Conservation (phyloP, 2,888 invertebrate species). For the Drosophila anomalata region DNA sequence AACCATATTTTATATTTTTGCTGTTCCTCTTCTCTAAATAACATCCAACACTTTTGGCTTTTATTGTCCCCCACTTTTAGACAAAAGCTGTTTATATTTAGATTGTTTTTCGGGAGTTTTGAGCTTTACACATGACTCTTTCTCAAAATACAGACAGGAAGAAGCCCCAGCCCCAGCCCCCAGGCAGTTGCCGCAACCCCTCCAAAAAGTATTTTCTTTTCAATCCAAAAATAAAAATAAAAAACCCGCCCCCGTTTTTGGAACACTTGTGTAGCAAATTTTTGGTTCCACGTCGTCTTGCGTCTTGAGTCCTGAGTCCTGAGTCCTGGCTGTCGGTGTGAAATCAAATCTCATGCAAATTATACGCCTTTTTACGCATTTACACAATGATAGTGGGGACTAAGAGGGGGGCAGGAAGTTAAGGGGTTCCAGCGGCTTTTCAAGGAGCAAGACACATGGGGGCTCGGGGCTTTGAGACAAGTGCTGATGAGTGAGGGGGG, state of each 20-base stretch:
- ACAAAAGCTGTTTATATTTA: conserved; percentile 2
- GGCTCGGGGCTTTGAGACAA: conserved; percentile 13
- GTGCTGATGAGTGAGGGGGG: conserved; percentile 34
- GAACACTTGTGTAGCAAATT: conserved; percentile 18
- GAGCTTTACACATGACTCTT: conserved; percentile 4
- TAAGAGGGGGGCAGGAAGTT: not conserved
- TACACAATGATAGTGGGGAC: conserved; percentile 49
- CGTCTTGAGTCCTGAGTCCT: not conserved
- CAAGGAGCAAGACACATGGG: not conserved
- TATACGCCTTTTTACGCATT: conserved; percentile 75
- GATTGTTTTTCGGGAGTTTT: conserved; percentile 1
- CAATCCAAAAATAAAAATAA: not conserved
- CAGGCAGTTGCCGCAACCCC: not conserved
- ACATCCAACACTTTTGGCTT: not conserved
- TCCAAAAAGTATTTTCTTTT: conserved; percentile 1
- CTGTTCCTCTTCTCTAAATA: too few species aligned
- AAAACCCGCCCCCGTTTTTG: not conserved
- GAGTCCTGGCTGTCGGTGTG: conserved; percentile 41
- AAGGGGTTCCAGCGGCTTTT: not conserved
- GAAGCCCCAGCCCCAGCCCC: not conserved
- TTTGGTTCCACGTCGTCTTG: conserved; percentile 12
- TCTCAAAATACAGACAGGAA: not conserved
- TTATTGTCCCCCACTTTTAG: not conserved
- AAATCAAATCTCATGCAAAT: conserved; percentile 76
- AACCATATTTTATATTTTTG: too few species aligned